Evolutionary conservation across 2,797 vertebrate species (phyloP).

Genomic region (Takifugu ocellatus): DNA sequence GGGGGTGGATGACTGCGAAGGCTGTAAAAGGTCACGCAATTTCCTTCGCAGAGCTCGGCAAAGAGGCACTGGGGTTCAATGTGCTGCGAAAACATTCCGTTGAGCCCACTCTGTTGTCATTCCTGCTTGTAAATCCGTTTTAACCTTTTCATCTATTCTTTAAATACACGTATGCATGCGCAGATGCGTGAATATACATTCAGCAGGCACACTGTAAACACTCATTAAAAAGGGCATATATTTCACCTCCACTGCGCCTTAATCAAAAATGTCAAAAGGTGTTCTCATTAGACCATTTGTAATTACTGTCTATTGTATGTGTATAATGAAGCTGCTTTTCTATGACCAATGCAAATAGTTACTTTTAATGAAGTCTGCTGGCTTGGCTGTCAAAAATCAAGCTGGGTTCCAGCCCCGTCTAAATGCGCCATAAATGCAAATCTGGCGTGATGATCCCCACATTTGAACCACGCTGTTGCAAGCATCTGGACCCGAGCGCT

Average conservation of each 20-base stretch:
- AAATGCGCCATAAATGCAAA: no score
- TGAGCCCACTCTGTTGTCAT: constrained; percentile 28
- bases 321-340: constrained; percentile 25
- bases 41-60: constrained; percentile 38
- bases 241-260: constrained; percentile 11
- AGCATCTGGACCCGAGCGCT: no score
- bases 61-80: constrained; percentile 51
- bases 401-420: no score
- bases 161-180: constrained; percentile 19
- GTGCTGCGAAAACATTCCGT: constrained; percentile 21
- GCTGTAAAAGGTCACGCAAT: constrained; percentile 66
- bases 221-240: constrained; percentile 27
- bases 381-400: neutral
- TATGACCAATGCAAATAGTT: constrained; percentile 19
- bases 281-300: constrained; percentile 33
- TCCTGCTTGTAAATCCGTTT: constrained; percentile 50
- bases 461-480: no score
- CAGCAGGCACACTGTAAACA: constrained; percentile 33
- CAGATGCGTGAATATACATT: constrained; percentile 14
- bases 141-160: constrained; percentile 61
- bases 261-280: constrained; percentile 35
- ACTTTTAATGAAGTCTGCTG: neutral
- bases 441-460: no score
- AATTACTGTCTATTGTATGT: constrained; percentile 28
- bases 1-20: constrained; percentile 65